Base-by-base conservation (phyloP, 2,888 invertebrate genomes). In the Drosophila paranaensis region DNA sequence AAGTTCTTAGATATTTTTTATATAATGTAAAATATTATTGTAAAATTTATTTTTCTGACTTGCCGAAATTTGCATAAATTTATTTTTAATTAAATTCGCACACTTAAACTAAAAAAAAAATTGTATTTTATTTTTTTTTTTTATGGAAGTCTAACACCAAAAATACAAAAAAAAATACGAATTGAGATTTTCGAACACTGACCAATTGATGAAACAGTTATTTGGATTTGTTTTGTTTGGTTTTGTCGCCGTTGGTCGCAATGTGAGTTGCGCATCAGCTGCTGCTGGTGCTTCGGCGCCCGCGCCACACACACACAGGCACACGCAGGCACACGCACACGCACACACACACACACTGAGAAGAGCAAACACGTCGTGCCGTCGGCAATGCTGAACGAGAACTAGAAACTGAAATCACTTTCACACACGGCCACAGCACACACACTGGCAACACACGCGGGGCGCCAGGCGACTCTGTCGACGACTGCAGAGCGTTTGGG, bases 371-470 rank as follows among this genome's bases (percentile, higher is more conserved):
- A 92, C 91, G 92, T 92, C 91, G 86, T 90, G 88, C 88, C 91
- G 90, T 90, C 87, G 89, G 91, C 90, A 91, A 91, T 89, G 92
- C 90, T 92, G 88, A 92, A 89, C 92, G 92, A 91, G 91, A 92
- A 92, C 92, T 92, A 90, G 69, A 78, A 81, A 70, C 84, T 62
- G 63, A 74, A 71, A 69, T 55, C 69, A 70, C 73, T 73, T 77
- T 77, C 63, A 54, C 54, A 53, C 33, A 46, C 70, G 56, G 53
- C 68, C 35, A 30, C 64, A 70, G 64, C 51, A 63, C 67, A 39
- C 70, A 57, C 39, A 40, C 58, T 65, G 61, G 42, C 71, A 42
- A 40, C 48, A 67, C 50, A 45, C 56, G 46, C 43, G 58, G 64
- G 53, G 54, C 60, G 71, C 58, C 79, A 69, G 69, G 69, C 78